phyloP scores from a whole-genome alignment of 2,113 vertebrate genomes.

The Neofelis nebulosa region DNA sequence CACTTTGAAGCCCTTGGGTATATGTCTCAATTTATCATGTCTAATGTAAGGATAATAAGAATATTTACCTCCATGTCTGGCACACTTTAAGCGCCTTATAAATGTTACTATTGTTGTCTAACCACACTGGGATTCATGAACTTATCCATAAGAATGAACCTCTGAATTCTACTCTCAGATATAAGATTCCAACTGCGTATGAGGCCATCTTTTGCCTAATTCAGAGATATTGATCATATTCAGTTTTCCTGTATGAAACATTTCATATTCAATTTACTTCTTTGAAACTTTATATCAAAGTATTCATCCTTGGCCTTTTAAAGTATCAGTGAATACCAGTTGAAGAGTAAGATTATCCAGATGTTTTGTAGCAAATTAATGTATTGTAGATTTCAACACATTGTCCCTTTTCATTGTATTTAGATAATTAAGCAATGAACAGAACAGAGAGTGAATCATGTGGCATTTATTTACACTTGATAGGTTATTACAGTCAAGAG shows the following conservation, averaged over 20 bases:
- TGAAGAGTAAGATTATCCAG: not conserved
- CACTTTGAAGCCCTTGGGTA: not conserved
- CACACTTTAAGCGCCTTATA: not conserved
- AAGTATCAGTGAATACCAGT: not conserved
- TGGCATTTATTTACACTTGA: constrained; percentile 69
- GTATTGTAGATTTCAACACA: constrained; percentile 27
- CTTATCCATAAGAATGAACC: not conserved
- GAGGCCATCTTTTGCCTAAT: not conserved
- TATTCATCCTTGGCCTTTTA: not conserved
- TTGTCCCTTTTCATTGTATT: constrained; percentile 43
- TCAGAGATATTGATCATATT: not conserved
- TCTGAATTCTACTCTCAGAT: not conserved
- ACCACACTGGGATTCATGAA: not conserved
- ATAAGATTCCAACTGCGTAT: not conserved
- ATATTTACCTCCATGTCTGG: not conserved
- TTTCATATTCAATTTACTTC: not conserved
- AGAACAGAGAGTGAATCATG: constrained; percentile 50
- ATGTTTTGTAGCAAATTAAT: constrained; percentile 35
- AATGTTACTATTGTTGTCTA: not conserved
- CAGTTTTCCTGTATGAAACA: not conserved
- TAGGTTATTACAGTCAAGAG: constrained; percentile 57
- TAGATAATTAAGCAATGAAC: constrained; percentile 71
- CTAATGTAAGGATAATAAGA: not conserved
- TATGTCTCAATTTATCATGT: not conserved
- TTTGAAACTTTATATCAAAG: not conserved